Evolutionary conservation across 2,113 vertebrate species (phyloP), one percentile per base, ranked within the genome.

Genomic region (Hymenochirus boettgeri): DNA sequence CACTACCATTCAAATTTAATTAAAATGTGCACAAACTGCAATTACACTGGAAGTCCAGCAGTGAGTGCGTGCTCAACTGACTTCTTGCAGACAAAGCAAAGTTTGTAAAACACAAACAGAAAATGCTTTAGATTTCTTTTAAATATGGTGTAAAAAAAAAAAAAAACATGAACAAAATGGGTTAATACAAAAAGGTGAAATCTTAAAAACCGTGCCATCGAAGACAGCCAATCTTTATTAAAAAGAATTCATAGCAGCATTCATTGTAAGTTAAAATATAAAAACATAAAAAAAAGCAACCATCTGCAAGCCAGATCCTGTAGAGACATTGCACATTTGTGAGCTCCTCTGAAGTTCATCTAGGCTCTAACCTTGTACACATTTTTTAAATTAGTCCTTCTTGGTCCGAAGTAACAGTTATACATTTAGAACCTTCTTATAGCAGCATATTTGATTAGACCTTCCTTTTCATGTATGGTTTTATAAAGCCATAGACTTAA

Each of bases 211-310:
- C 71, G 73, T 82, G 82, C 79, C 80, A 77, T 75, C 72, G 25
- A n/a, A 76, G 84, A 89, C 83, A 87, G 78, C 59, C n/a, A n/a
- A 74, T 76, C 79, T 92, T 92, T 92, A 91, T 92, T 92, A 71
- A 80, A 90, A 90, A 90, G 88, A 76, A 82, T 61, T 84, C 72
- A 78, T 93, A 97, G 93, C 93, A 96, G 92, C 93, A 92, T 86
- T 88, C 69, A 83, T 84, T 79, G 74, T 76, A 79, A 42, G 17
- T 42, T 47, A 33, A 22, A 31, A 62, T 2, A 39, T 26, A 45
- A 59, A 59, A 42, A 35, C 15, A n/a, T n/a, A n/a, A n/a, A 51
- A 78, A 79, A 83, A 83, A 72, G 80, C 76, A n/a, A 76, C 77
- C 88, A 83, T 81, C 75, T 77, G 73, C 76, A 81, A 82, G 72